Conservation (phyloP, 2,888 invertebrate genomes). For the Sisyra terminalis region DNA sequence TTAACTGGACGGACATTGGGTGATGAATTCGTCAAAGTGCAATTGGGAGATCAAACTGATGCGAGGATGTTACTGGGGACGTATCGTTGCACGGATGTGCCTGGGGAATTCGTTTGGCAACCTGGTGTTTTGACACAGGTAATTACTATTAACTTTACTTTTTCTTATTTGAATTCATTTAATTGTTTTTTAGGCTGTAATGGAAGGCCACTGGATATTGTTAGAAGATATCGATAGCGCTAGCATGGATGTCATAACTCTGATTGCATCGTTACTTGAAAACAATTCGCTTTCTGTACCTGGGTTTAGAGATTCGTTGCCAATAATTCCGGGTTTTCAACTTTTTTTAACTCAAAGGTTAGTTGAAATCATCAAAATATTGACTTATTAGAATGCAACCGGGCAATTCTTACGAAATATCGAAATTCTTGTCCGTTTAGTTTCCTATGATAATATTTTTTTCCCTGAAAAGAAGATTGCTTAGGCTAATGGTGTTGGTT, state of each 20-base stretch:
- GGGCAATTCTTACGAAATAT: too few relatives aligned
- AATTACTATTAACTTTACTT: too few relatives aligned
- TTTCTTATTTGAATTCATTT: not conserved
- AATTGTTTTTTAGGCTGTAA: conserved; percentile 43
- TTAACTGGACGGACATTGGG: conserved; percentile 46
- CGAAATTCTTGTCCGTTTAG: too few relatives aligned
- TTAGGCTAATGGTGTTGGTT: too few relatives aligned
- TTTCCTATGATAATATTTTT: too few relatives aligned
- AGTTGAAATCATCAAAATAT: conserved; percentile 7
- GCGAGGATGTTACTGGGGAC: conserved; percentile 87
- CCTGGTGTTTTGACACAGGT: conserved; percentile 84
- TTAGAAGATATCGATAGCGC: conserved; percentile 93
- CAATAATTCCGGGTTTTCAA: conserved; percentile 73
- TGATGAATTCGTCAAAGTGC: conserved; percentile 60
- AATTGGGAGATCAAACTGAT: conserved; percentile 93
- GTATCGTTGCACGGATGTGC: conserved; percentile 88
- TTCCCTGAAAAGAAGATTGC: too few relatives aligned
- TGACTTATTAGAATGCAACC: too few relatives aligned
- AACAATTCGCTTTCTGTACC: conserved; percentile 68
- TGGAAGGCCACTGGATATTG: conserved; percentile 78
- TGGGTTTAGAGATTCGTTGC: conserved; percentile 70
- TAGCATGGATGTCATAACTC: conserved; percentile 80
- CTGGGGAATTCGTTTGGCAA: conserved; percentile 95
- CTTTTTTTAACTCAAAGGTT: conserved; percentile 81
- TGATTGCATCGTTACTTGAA: conserved; percentile 72